Evolutionary conservation across 2,888 invertebrate genomes (phyloP), one percentile per base, ranked within the genome.

Genomic region (Tenthredo amoena): DNA sequence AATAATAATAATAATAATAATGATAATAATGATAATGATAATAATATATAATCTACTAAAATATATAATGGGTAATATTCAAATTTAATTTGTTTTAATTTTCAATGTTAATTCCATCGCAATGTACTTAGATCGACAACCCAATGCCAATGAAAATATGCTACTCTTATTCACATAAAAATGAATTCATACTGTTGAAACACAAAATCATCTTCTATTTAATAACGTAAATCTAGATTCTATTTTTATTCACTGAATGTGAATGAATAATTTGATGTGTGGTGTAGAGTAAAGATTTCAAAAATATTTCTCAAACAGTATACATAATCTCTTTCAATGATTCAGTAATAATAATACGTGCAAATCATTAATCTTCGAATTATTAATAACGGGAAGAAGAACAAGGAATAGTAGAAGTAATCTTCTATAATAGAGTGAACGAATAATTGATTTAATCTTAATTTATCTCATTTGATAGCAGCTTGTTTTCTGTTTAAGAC

Each of bases 21-120:
- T 74, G 87, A 88, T 89, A 88, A 86, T 87, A 86, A 85, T 88
- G 87, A 85, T 88, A 86, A 85, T 90, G 89, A 86, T 87, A 87
- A 85, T 89, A 26, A 87, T 87, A 89, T 89, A 89, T 88, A 89
- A 89, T 89, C 87, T 89, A 88, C 88, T 90, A 89, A 82, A 71
- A 77, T 55, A 85, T 81, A 71, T 82, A 76, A 72, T 86, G 55
- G 37, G 55, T 81, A 85, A 84, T 77, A 74, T 84, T 77, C 47
- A 31, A 83, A 68, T 68, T 71, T 9, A 26, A 21, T 50, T 71
- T 40, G 12, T 40, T n/a, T 15, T 26, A 55, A 81, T 37, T 40
- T 81, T 81, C 43, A 81, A 40, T 62, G 31, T 62, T 34, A 83
- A 83, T 83, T 68, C 68, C 68, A 83, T 34, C 34, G 83, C 83